Base-by-base conservation (phyloP, 2,888 invertebrate species). In the Lasioglossum malachurum region DNA sequence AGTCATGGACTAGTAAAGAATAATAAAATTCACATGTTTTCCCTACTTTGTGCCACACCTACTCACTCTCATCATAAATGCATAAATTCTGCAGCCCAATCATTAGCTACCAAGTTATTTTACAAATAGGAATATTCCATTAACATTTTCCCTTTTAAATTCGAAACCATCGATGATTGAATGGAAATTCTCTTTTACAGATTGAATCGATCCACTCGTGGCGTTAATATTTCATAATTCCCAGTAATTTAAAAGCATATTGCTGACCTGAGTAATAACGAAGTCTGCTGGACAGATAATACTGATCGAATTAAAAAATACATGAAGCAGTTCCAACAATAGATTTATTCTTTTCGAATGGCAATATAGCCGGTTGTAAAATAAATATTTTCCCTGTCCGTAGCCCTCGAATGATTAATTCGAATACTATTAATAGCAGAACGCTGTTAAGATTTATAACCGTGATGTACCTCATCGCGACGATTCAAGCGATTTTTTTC, bases 401-500 rank as follows among this genome's bases (percentile, higher is more conserved):
- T 31, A 19, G 8, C 8, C 46, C 46, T 10, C 19, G 31, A 35
- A 19, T 23, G 31, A 67, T 67, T 67, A 35, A 67, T 35, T 19
- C 31, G 31, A 35, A 23, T 35, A 3, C 10, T 35, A 23, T 27
- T 14, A 16, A 64, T 31, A 31, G 10, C 60, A 64, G 60, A 2
- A 35, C 23, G 1, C 35, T 67, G 35, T 49, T n/a, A 41, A 27
- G 78, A 83, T 72, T 75, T 73, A 85, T 72, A 53, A 35, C 38
- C 53, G 49, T 64, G 75, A 38, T 44, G 23, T 19, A 57, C 67
- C 46, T 53, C 31, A 57, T 75, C 72, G 75, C 35, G 19, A 23
- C 72, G 46, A 49, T 64, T n/a, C 14, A 35, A 38, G 60, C 41
- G n/a, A 53, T 83, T 72, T 79, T 78, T 75, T 78, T 75, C 75